Evolutionary conservation across 2,797 vertebrate species (phyloP).

Genomic region (Lepilemur septentrionalis): DNA sequence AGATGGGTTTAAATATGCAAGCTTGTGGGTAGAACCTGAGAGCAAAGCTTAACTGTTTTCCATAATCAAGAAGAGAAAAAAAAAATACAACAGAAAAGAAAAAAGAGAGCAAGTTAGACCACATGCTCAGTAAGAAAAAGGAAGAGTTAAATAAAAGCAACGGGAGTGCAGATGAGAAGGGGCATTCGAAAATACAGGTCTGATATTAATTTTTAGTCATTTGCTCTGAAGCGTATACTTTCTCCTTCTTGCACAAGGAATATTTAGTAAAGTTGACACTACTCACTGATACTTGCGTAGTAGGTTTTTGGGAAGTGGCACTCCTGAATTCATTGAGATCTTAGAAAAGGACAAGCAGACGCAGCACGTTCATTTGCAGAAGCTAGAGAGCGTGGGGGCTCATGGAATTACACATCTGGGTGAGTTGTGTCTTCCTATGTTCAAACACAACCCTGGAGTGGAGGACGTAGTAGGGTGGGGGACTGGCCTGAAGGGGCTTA

Average conservation of each 20-base stretch:
- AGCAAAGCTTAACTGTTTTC: conserved; percentile 3
- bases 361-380: not conserved
- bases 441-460: not conserved
- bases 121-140: not conserved
- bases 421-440: not conserved
- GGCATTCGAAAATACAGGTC: not conserved
- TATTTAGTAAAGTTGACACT: not conserved
- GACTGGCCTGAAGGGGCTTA: not conserved
- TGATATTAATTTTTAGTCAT: not conserved
- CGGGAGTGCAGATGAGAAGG: not conserved
- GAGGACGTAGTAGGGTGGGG: accelerated
- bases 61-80: not conserved
- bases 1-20: not conserved
- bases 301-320: not conserved
- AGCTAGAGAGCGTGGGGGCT: not conserved
- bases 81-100: not conserved
- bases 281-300: not conserved
- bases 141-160: not conserved
- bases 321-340: not conserved
- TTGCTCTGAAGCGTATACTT: not conserved
- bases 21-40: not conserved
- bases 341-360: not conserved
- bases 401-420: too few species aligned
- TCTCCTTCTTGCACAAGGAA: not conserved
- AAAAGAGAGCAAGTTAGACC: not conserved